Percentiles rank a stretch among this genome's conserved stretches.
Conservation (phyloP, 1,140 invertebrate genomes). For the Trachymyrmex septentrionalis region DNA sequence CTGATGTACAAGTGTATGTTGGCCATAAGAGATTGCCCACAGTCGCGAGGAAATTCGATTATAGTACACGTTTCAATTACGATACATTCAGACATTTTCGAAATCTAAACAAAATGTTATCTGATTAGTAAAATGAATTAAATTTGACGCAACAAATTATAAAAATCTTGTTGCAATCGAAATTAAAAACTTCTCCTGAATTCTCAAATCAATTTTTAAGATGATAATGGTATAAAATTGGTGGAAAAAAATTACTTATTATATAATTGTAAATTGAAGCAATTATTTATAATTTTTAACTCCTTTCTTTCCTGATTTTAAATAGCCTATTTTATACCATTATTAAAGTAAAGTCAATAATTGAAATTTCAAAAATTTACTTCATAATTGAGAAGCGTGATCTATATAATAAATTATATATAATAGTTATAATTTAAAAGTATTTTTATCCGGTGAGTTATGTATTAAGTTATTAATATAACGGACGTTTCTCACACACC, state of each 20-base stretch:
- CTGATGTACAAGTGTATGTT: constrained; percentile 63
- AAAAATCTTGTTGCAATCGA: background rate
- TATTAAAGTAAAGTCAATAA: background rate
- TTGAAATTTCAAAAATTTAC: background rate
- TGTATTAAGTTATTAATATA: background rate
- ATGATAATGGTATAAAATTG: background rate
- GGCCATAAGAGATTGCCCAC: constrained; percentile 9
- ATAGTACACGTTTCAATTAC: background rate
- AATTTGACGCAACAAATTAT: background rate
- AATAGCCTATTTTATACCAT: background rate
- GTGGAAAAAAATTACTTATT: background rate
- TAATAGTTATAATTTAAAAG: background rate
- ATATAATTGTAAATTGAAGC: background rate
- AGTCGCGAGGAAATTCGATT: constrained; percentile 1
- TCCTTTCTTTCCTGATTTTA: background rate
- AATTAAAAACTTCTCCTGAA: background rate
- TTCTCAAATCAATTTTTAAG: background rate
- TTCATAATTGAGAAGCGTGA: background rate
- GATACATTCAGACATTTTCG: background rate
- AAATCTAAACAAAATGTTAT: background rate
- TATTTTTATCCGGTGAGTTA: background rate
- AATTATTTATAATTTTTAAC: background rate
- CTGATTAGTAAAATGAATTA: background rate
- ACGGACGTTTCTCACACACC: background rate
- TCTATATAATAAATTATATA: background rate